A percentile compares a stretch with the other conserved stretches of the same genome.
Evolutionary conservation across 2,113 vertebrate species (phyloP).

Genomic region (Protobothrops flavoviridis): DNA sequence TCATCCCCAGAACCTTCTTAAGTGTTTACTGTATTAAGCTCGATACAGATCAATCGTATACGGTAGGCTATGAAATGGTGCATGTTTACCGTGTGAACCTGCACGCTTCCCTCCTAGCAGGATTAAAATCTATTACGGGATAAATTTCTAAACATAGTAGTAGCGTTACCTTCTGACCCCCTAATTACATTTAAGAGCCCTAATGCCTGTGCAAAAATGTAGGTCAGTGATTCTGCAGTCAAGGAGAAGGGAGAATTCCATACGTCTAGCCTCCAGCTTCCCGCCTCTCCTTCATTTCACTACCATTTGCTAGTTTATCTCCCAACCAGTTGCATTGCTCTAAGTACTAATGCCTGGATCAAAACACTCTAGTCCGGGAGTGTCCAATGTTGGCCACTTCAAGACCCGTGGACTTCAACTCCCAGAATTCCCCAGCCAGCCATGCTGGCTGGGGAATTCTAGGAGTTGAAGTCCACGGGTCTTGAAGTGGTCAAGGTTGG

Average conservation of each 20-base stretch:
- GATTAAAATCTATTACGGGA: conserved; percentile 29
- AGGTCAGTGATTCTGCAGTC: background rate
- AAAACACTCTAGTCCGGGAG: background rate
- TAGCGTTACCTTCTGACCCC: background rate
- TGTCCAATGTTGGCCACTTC: background rate
- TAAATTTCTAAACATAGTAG: conserved; percentile 11
- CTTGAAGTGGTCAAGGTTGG: background rate
- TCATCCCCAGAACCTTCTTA: background rate
- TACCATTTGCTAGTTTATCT: background rate
- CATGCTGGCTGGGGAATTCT: background rate
- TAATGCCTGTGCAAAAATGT: background rate
- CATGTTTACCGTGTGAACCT: background rate
- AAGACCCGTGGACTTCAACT: background rate
- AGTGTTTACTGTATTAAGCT: background rate
- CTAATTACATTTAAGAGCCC: background rate
- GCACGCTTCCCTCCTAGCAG: background rate
- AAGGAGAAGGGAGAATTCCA: background rate
- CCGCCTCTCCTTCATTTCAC: background rate
- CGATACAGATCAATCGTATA: too few relatives aligned
- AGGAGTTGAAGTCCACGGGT: background rate
- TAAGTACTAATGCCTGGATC: background rate
- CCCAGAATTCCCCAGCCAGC: background rate
- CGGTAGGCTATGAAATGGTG: background rate
- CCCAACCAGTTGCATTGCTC: background rate
- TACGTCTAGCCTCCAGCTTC: too few relatives aligned